Evolutionary conservation across 2,888 invertebrate species (phyloP).

Genomic region (Drosophila rellima): DNA sequence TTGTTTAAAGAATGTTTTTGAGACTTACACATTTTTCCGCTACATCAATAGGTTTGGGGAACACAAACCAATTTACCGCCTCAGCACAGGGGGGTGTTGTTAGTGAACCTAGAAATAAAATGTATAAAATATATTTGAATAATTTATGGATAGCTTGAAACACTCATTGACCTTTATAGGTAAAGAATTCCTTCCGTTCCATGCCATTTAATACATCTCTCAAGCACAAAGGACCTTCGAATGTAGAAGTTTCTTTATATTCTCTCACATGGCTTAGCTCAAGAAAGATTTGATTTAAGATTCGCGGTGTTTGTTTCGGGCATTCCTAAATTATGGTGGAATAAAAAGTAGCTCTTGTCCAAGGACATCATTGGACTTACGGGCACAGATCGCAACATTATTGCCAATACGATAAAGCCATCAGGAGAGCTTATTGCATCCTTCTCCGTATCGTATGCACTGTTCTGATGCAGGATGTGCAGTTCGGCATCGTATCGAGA

Average conservation of each 20-base stretch:
- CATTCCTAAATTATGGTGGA: neutral
- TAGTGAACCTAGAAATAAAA: slow-evolving; percentile 49
- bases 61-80: slow-evolving; percentile 65
- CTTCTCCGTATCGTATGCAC: slow-evolving; percentile 31
- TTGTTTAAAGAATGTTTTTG: neutral
- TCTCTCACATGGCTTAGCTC: slow-evolving; percentile 35
- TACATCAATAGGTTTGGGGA: slow-evolving; percentile 54
- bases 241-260: slow-evolving; percentile 4
- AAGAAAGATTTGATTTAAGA: slow-evolving; percentile 38
- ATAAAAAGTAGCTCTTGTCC: neutral
- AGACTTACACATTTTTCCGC: slow-evolving; percentile 43
- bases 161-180: slow-evolving; percentile 50
- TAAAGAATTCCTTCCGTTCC: slow-evolving; percentile 48
- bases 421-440: slow-evolving; percentile 45
- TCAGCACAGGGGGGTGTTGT: slow-evolving; percentile 71
- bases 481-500: slow-evolving; percentile 56
- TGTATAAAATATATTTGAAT: neutral
- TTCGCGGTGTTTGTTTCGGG: slow-evolving; percentile 9
- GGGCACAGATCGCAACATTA: slow-evolving; percentile 37
- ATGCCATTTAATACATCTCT: slow-evolving; percentile 45
- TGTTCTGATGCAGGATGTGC: slow-evolving; percentile 69
- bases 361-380: slow-evolving; percentile 11
- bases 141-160: no score
- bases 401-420: slow-evolving; percentile 65
- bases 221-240: slow-evolving; percentile 34